Conservation (phyloP, 2,888 invertebrate species). For the Leptinotarsa peninsularis region DNA sequence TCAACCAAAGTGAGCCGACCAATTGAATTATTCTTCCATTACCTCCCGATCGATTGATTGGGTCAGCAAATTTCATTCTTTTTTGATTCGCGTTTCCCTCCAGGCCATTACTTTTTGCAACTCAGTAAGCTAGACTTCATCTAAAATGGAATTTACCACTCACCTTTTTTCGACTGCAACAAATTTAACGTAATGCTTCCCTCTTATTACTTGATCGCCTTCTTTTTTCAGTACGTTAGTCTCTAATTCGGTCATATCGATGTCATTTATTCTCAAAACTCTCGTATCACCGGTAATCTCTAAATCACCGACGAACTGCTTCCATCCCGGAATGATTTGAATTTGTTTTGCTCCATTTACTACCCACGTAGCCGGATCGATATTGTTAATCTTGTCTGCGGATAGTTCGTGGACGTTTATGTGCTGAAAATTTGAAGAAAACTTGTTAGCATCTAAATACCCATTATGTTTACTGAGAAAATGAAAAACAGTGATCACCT, state of each 20-base stretch:
- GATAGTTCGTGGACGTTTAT: slow-evolving; percentile 61
- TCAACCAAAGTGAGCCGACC: background rate
- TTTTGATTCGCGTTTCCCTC: background rate
- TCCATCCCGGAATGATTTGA: slow-evolving; percentile 67
- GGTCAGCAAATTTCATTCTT: slow-evolving; percentile 7
- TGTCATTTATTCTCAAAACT: slow-evolving; percentile 66
- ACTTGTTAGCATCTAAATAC: background rate
- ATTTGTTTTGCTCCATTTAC: slow-evolving; percentile 62
- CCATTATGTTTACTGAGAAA: too few species aligned
- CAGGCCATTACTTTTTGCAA: slow-evolving; percentile 4
- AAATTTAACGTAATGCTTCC: slow-evolving; percentile 63
- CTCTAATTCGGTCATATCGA: slow-evolving; percentile 65
- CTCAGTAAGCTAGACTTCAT: background rate
- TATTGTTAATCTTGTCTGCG: slow-evolving; percentile 65
- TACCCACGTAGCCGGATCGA: slow-evolving; percentile 65
- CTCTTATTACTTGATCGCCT: slow-evolving; percentile 66
- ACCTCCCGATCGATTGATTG: slow-evolving; percentile 1
- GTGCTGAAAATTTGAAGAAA: slow-evolving; percentile 24
- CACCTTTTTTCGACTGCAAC: slow-evolving; percentile 53
- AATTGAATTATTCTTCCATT: background rate
- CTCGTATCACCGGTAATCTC: slow-evolving; percentile 64
- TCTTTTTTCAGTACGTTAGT: slow-evolving; percentile 62
- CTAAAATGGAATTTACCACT: slow-evolving; percentile 26
- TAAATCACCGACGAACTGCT: slow-evolving; percentile 66
- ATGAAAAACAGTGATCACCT: too few species aligned